Conservation (phyloP, 2,113 vertebrate genomes). For the Lophura nycthemera region DNA sequence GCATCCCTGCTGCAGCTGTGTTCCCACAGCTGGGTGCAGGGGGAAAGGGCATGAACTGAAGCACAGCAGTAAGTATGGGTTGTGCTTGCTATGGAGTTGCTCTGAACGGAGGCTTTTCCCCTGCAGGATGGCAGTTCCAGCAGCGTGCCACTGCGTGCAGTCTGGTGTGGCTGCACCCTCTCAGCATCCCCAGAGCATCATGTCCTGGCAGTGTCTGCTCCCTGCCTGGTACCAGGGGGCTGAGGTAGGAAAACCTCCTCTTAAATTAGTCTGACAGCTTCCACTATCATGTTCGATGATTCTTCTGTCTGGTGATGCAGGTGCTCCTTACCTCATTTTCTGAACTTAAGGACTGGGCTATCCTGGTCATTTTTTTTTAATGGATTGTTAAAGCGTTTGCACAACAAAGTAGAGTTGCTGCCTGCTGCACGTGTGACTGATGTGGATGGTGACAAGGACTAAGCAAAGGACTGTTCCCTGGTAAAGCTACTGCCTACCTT, state of each 20-base stretch:
- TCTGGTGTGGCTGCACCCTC: too few species aligned
- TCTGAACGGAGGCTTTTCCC: not conserved
- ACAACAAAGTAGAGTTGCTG: slow-evolving; percentile 43
- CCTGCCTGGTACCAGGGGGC: not conserved
- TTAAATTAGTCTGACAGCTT: not conserved
- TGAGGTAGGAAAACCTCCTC: not conserved
- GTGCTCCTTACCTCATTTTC: not conserved
- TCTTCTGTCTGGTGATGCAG: slow-evolving; percentile 17
- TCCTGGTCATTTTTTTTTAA: slow-evolving; percentile 23
- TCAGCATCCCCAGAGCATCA: not conserved
- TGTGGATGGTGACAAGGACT: slow-evolving; percentile 15
- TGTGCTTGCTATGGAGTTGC: rapidly evolving
- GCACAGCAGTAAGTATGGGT: rapidly evolving
- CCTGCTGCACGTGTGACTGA: slow-evolving; percentile 48
- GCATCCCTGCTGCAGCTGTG: rapidly evolving
- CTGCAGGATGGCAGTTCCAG: too few species aligned
- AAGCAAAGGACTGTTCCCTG: slow-evolving; percentile 9
- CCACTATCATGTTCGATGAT: not conserved
- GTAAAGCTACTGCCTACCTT: slow-evolving; percentile 23
- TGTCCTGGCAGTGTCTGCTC: not conserved
- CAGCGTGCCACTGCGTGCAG: too few species aligned
- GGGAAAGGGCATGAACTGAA: not conserved
- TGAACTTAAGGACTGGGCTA: not conserved
- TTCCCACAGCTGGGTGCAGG: not conserved
- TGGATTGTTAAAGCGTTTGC: slow-evolving; percentile 41